phyloP scores from a whole-genome alignment of 1,140 invertebrate species.

The Hormaphis cornu region DNA sequence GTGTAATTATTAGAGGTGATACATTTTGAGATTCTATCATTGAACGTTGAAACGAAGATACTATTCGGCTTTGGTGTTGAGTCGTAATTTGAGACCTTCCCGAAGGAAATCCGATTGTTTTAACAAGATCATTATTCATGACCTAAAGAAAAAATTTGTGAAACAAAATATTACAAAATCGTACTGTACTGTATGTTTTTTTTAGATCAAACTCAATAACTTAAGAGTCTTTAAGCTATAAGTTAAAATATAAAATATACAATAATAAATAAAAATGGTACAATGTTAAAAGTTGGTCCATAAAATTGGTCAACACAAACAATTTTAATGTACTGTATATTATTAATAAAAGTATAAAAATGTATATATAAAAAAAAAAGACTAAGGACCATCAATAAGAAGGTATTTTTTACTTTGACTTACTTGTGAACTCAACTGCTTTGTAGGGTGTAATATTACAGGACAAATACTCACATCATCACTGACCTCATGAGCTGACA shows the following conservation, averaged over 20 bases:
- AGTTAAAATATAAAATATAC: too few species aligned
- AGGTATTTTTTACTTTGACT: not conserved
- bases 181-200: too few species aligned
- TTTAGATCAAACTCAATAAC: too few species aligned
- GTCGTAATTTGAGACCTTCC: not conserved
- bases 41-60: not conserved
- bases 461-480: not conserved
- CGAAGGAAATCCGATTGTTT: not conserved
- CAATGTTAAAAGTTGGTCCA: too few species aligned
- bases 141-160: not conserved
- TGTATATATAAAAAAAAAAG: too few species aligned
- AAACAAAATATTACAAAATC: too few species aligned
- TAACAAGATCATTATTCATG: not conserved
- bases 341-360: too few species aligned
- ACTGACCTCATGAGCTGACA: not conserved
- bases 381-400: too few species aligned
- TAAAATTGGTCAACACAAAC: too few species aligned
- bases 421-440: slow-evolving; percentile 5
- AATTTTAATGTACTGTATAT: too few species aligned
- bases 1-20: slow-evolving; percentile 12
- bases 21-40: slow-evolving; percentile 20
- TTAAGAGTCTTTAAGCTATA: too few species aligned
- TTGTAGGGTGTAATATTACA: slow-evolving; percentile 1
- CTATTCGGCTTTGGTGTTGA: not conserved
- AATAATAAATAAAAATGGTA: too few species aligned